Conservation (phyloP, 37 sponge, comb jelly and placozoan species). For the Cliona cf. orientalis region DNA sequence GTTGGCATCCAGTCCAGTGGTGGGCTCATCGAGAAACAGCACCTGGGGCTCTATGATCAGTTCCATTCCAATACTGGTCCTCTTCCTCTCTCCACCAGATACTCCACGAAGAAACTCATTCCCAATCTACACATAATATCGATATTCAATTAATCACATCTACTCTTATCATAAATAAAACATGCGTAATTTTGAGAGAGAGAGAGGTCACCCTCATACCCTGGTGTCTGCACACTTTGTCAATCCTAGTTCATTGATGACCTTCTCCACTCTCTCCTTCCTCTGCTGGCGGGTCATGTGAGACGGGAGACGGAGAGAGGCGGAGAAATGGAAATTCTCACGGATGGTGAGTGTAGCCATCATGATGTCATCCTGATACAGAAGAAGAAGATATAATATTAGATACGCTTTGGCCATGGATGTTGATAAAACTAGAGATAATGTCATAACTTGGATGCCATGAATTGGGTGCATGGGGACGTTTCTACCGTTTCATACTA, state of each 20-base stretch:
- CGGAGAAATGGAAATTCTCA: constrained; percentile 85
- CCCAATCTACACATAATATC: constrained; percentile 68
- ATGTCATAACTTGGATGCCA: too few species aligned
- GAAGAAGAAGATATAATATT: too few species aligned
- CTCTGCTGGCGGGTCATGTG: constrained; percentile 30
- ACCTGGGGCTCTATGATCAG: constrained; percentile 84
- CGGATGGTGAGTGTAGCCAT: constrained; percentile 85
- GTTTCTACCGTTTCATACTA: too few species aligned
- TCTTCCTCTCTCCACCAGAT: constrained; percentile 92
- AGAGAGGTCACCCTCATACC: constrained; percentile 25
- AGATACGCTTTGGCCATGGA: too few species aligned
- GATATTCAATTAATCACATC: too few species aligned
- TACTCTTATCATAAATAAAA: too few species aligned
- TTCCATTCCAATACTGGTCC: constrained; percentile 93
- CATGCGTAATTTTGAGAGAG: too few species aligned
- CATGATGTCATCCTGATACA: constrained; percentile 85
- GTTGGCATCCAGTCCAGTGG: constrained; percentile 88
- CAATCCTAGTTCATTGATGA: constrained; percentile 76
- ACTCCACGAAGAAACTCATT: constrained; percentile 83
- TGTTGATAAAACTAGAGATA: too few species aligned
- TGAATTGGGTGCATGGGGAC: too few species aligned
- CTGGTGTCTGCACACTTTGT: constrained; percentile 44
- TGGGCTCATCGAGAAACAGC: constrained; percentile 91
- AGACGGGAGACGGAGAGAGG: constrained; percentile 76
- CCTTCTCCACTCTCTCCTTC: constrained; percentile 71